A percentile compares a stretch with the other conserved stretches of the same genome.
These are phyloP conservation scores for Distichodus sexfasciatus DNA, from an alignment of 2,797 vertebrate genomes.

Conservation along the genomic window DNA sequence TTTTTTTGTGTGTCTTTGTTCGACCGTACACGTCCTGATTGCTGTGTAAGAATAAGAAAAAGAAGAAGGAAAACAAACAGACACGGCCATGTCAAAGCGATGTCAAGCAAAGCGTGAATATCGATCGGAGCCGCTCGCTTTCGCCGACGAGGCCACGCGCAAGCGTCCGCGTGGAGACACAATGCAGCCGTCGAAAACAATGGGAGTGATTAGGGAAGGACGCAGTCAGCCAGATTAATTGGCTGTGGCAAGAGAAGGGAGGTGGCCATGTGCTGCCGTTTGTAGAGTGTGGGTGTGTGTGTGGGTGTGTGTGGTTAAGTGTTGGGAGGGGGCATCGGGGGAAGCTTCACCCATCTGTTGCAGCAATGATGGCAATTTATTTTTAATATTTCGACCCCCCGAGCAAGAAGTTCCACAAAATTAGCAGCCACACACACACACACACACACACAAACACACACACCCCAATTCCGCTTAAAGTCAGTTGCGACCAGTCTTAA, in stretches of 20 bases:
- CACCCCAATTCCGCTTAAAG: background rate
- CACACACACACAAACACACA: background rate
- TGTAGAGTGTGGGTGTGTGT: background rate
- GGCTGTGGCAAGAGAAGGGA: slow-evolving; percentile 57
- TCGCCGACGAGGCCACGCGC: background rate
- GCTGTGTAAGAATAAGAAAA: too few species aligned
- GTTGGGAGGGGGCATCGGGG: slow-evolving; percentile 9
- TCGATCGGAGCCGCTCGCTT: background rate
- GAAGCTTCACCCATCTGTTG: slow-evolving; percentile 30
- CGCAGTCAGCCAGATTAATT: slow-evolving; percentile 58
- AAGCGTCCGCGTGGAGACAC: slow-evolving; percentile 3
- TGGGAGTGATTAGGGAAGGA: slow-evolving; percentile 60
- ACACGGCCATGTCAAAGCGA: background rate
- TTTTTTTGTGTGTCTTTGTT: too few species aligned
- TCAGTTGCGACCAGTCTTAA: background rate
- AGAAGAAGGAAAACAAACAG: too few species aligned
- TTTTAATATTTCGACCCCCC: background rate
- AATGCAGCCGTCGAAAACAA: slow-evolving; percentile 45
- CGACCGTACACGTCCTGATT: background rate
- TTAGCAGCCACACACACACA: background rate
- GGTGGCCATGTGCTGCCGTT: slow-evolving; percentile 54
- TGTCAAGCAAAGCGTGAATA: background rate
- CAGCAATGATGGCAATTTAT: slow-evolving; percentile 18
- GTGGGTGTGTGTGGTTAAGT: background rate
- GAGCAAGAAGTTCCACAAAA: background rate